phyloP scores from a whole-genome alignment of 2,113 vertebrate species.

The Anarrhichthys ocellatus region DNA sequence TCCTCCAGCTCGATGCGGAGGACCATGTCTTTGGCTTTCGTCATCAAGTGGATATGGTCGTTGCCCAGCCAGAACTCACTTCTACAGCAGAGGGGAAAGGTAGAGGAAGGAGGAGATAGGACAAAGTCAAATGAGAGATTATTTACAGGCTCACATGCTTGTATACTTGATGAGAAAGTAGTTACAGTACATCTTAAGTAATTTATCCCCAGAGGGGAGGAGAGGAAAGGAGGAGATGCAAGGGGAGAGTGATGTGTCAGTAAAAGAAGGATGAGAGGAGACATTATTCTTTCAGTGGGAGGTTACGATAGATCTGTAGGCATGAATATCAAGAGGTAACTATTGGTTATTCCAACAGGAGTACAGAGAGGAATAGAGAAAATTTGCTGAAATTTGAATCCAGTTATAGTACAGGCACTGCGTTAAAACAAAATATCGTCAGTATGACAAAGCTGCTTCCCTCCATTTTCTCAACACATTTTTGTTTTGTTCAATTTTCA shows the following conservation, averaged over 20 bases:
- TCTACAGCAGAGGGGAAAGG: slow-evolving; percentile 41
- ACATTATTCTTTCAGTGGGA: slow-evolving; percentile 45
- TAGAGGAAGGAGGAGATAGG: background rate
- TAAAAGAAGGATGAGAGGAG: slow-evolving; percentile 16
- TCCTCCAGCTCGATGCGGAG: slow-evolving; percentile 95
- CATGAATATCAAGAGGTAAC: slow-evolving; percentile 37
- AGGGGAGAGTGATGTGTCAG: slow-evolving; percentile 23
- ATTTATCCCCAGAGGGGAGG: slow-evolving; percentile 22
- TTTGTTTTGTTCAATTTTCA: background rate
- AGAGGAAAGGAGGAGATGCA: background rate
- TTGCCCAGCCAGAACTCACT: slow-evolving; percentile 97
- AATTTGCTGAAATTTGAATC: slow-evolving; percentile 8
- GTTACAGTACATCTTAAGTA: slow-evolving; percentile 29
- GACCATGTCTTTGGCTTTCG: slow-evolving; percentile 92
- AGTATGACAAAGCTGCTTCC: background rate
- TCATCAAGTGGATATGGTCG: slow-evolving; percentile 93
- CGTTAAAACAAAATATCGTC: background rate
- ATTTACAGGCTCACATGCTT: slow-evolving; percentile 16
- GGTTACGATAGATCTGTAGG: slow-evolving; percentile 23
- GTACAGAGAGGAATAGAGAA: background rate
- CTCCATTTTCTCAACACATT: background rate
- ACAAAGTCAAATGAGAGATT: slow-evolving; percentile 4
- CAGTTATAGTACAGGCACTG: background rate
- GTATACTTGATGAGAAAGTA: slow-evolving; percentile 27
- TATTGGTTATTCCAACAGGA: slow-evolving; percentile 28